phyloP scores from a whole-genome alignment of 1,140 invertebrate species.

The Habropoda laboriosa region DNA sequence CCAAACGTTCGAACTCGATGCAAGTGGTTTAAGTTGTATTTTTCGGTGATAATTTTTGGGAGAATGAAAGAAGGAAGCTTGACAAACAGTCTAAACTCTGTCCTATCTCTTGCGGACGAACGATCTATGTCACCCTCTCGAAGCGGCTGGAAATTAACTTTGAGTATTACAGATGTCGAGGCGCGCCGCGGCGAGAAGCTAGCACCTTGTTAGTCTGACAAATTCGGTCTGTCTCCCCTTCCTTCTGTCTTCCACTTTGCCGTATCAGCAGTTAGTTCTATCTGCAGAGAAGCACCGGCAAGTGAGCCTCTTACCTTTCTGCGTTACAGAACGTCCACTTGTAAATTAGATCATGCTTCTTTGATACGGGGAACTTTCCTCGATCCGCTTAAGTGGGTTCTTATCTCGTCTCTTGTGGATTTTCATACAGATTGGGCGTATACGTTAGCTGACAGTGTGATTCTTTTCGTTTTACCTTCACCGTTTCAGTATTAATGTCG shows the following conservation, averaged over 20 bases:
- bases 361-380: background rate
- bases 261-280: constrained; percentile 50
- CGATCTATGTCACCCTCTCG: constrained; percentile 56
- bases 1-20: background rate
- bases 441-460: background rate
- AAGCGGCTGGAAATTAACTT: constrained; percentile 75
- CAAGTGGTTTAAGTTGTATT: too few species aligned
- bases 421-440: background rate
- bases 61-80: constrained; percentile 18
- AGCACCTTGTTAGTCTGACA: constrained; percentile 80
- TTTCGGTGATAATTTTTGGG: background rate
- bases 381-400: constrained; percentile 1
- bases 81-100: background rate
- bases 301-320: constrained; percentile 33
- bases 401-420: background rate
- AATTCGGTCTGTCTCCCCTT: constrained; percentile 71
- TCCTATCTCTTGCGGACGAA: constrained; percentile 45
- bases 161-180: constrained; percentile 79
- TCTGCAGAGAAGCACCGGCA: constrained; percentile 25
- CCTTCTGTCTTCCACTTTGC: constrained; percentile 54
- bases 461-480: too few species aligned
- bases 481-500: too few species aligned
- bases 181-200: constrained; percentile 72
- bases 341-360: constrained; percentile 19
- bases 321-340: background rate